Evolutionary conservation across 2,888 invertebrate genomes (phyloP), one percentile per base, ranked within the genome.

Genomic region (Polylopha cassiicola): DNA sequence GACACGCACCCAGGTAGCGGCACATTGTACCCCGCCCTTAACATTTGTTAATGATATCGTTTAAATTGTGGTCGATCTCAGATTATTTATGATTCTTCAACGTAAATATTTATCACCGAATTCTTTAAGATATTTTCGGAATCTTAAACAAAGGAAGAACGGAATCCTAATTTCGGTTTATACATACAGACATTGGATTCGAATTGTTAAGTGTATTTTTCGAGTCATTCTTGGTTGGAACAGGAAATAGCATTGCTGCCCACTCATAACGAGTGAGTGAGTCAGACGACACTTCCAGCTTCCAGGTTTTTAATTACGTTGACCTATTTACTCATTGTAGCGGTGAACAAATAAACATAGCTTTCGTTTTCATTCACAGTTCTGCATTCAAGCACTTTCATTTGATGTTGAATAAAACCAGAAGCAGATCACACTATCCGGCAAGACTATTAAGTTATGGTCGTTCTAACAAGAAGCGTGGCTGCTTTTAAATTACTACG

Each of bases 11-110:
- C 81, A 78, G 82, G 84, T 82, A 84, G 79, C 64, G 53, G 48
- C 55, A n/a, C 62, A 66, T 75, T 76, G 75, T 78, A 61, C 63
- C 65, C 61, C 58, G 48, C 58, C 72, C 66, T 73, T 69, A 69
- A 73, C 79, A 72, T 79, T 74, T 78, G 79, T 79, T 73, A 69
- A 71, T 75, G 80, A 80, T 84, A 74, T 72, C 61, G 63, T 67
- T 74, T 68, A 65, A 59, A 71, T 72, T 70, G 65, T 56, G 58
- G 60, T 53, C 42, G 44, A 50, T 50, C 46, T 47, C 39, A 42
- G 48, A 52, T 58, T 65, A 61, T 64, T 48, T 47, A 39, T 28
- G 43, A 23, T 36, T 21, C 21, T 17, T 36, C 17, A 26, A 15
- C 18, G 21, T 43, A 31, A 31, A 24, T 31, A 43, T 21, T 43